Percentiles rank a stretch among this genome's conserved stretches.
These are phyloP conservation scores for Rhagoletis pomonella DNA, from an alignment of 1,140 invertebrate genomes.

Conservation along the genomic window DNA sequence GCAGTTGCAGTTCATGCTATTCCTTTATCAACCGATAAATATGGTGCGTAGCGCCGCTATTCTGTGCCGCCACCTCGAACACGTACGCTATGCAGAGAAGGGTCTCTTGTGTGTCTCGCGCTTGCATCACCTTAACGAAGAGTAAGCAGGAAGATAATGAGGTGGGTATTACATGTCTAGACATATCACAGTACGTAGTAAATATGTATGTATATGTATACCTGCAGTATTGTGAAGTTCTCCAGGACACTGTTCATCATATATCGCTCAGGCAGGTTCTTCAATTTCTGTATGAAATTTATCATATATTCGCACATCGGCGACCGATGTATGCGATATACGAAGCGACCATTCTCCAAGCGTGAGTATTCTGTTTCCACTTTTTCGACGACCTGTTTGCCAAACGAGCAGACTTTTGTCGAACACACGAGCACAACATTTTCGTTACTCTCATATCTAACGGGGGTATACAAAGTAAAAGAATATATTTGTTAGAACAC, in stretches of 20 bases:
- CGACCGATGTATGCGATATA: slow-evolving; percentile 96
- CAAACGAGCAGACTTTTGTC: slow-evolving; percentile 99
- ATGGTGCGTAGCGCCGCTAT: slow-evolving; percentile 98
- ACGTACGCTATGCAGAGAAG: slow-evolving; percentile 98
- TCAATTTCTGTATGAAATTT: slow-evolving; percentile 99
- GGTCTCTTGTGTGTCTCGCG: slow-evolving; percentile 98
- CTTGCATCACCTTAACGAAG: slow-evolving; percentile 92
- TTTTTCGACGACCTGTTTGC: slow-evolving; percentile 99
- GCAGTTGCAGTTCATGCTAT: slow-evolving; percentile 76
- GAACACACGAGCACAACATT: slow-evolving; percentile 99
- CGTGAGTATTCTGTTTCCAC: slow-evolving; percentile 98
- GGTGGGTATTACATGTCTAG: too few species aligned
- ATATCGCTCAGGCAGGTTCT: slow-evolving; percentile 98
- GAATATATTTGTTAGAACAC: too few species aligned
- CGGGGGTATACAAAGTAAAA: not conserved
- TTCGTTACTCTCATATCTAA: slow-evolving; percentile 97
- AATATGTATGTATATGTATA: slow-evolving; percentile 72
- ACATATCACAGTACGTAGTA: too few species aligned
- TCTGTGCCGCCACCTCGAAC: slow-evolving; percentile 99
- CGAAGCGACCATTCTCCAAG: slow-evolving; percentile 96
- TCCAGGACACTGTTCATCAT: slow-evolving; percentile 99
- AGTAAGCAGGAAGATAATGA: too few species aligned
- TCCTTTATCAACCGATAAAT: slow-evolving; percentile 98
- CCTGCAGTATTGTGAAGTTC: slow-evolving; percentile 99
- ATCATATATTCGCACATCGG: slow-evolving; percentile 99